phyloP scores from a whole-genome alignment of 2,888 invertebrate genomes.

The Octodonta nipae region DNA sequence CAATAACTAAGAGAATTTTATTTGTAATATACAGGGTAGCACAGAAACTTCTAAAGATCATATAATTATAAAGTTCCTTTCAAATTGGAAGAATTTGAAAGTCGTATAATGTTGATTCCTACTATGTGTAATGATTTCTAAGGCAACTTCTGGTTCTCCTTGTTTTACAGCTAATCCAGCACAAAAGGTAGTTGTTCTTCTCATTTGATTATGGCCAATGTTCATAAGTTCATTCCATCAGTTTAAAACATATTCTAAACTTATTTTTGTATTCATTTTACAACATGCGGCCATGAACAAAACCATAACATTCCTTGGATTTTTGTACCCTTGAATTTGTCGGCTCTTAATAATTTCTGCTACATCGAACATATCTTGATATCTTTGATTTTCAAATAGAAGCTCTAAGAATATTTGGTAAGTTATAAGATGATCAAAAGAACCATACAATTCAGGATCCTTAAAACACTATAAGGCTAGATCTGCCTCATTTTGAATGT shows the following conservation, averaged over 20 bases:
- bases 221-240: conserved; percentile 47
- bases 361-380: conserved; percentile 49
- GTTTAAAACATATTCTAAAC: conserved; percentile 48
- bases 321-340: conserved; percentile 50
- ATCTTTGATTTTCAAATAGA: conserved; percentile 53
- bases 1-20: too few species aligned
- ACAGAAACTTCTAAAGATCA: too few species aligned
- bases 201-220: conserved; percentile 44
- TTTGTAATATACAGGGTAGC: too few species aligned
- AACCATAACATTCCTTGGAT: conserved; percentile 55
- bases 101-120: conserved; percentile 51
- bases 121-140: conserved; percentile 48
- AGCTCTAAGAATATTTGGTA: conserved; percentile 59
- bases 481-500: conserved; percentile 54
- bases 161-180: conserved; percentile 56
- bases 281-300: conserved; percentile 58
- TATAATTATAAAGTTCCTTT: too few species aligned
- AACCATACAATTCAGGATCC: conserved; percentile 44
- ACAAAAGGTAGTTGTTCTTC: conserved; percentile 50
- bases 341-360: conserved; percentile 48
- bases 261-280: conserved; percentile 58
- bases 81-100: too few species aligned
- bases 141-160: conserved; percentile 49
- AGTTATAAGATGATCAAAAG: conserved; percentile 59
- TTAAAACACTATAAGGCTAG: conserved; percentile 56